A percentile compares a stretch with the other conserved stretches of the same genome.
These are phyloP conservation scores for Catonia carolina DNA, from an alignment of 2,888 invertebrate genomes.

Conservation along the genomic window DNA sequence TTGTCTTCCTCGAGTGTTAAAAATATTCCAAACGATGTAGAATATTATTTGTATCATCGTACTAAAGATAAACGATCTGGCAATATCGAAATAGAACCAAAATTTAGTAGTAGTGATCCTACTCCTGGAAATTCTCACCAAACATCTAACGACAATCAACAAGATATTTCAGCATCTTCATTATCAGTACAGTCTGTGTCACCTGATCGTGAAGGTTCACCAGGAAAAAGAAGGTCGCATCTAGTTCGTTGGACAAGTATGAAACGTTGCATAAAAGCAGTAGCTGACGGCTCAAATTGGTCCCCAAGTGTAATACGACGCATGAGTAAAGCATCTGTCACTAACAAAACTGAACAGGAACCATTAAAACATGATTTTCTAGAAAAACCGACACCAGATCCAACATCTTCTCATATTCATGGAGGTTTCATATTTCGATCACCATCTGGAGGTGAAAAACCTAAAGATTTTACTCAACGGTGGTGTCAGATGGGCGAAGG, in stretches of 20 bases:
- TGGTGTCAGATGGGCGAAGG: constrained; percentile 65
- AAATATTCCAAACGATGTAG: constrained; percentile 25
- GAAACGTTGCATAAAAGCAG: constrained; percentile 35
- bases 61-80: constrained; percentile 16
- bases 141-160: constrained; percentile 10
- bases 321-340: constrained; percentile 1
- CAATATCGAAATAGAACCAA: background rate
- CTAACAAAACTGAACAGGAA: constrained; percentile 36
- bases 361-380: constrained; percentile 40
- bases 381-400: constrained; percentile 48
- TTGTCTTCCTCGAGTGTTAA: constrained; percentile 11
- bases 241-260: constrained; percentile 36
- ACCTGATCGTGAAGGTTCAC: constrained; percentile 36
- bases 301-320: constrained; percentile 33
- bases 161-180: constrained; percentile 32
- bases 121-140: too few species aligned
- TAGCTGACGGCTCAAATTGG: constrained; percentile 32
- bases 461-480: constrained; percentile 68
- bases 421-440: constrained; percentile 54
- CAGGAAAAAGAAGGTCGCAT: constrained; percentile 23
- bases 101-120: background rate
- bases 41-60: constrained; percentile 31
- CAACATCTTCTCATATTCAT: constrained; percentile 48
- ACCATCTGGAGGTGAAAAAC: constrained; percentile 43
- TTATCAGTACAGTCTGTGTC: constrained; percentile 36